phyloP scores from a whole-genome alignment of 2,888 invertebrate genomes.

The Lochmaea capreae region DNA sequence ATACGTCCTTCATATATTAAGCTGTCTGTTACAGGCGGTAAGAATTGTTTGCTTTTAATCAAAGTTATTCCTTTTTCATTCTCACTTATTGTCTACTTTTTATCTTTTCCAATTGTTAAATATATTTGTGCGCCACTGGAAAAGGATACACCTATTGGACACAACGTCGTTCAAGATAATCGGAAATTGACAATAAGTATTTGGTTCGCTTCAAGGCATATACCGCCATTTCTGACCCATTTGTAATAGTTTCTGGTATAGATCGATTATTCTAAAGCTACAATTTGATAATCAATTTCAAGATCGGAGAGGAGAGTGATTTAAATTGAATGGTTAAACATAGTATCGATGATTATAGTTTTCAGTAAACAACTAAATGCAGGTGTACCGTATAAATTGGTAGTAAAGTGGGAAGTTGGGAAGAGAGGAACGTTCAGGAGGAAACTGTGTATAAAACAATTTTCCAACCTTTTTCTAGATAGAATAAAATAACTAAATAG shows the following conservation, averaged over 20 bases:
- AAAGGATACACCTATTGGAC: not conserved
- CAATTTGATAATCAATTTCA: constrained; percentile 30
- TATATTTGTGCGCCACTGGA: constrained; percentile 4
- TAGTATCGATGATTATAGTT: not conserved
- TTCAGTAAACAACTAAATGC: too few relatives aligned
- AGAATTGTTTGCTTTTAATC: too few relatives aligned
- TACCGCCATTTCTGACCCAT: constrained; percentile 32
- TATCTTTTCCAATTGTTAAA: not conserved
- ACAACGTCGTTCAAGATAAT: constrained; percentile 22
- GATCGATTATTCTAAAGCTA: constrained; percentile 22
- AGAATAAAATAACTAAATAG: too few relatives aligned
- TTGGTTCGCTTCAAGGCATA: constrained; percentile 22
- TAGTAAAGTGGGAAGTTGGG: not conserved
- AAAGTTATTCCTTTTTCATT: too few relatives aligned
- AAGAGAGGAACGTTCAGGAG: not conserved
- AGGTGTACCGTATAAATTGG: not conserved
- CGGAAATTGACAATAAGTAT: constrained; percentile 33
- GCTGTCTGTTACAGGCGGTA: too few relatives aligned
- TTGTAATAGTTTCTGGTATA: constrained; percentile 18
- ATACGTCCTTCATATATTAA: too few relatives aligned
- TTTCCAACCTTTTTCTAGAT: too few relatives aligned
- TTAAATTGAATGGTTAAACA: not conserved
- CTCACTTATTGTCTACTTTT: too few relatives aligned
- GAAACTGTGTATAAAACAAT: too few relatives aligned
- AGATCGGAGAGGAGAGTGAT: not conserved